phyloP scores from a whole-genome alignment of 2,797 vertebrate species.

The Fringilla coelebs region DNA sequence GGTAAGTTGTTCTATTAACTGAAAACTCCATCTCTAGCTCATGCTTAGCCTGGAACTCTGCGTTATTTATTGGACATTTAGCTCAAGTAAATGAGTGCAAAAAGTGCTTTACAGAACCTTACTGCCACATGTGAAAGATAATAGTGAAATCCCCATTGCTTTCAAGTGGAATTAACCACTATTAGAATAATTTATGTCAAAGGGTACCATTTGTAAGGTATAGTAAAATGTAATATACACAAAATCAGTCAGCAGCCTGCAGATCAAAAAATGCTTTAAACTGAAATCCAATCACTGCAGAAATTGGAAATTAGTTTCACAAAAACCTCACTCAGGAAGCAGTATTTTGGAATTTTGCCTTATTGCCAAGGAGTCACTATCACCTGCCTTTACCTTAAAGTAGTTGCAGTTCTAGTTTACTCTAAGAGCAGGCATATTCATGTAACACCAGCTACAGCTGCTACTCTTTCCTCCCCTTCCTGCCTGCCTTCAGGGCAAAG shows the following conservation, averaged over 20 bases:
- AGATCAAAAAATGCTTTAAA: background rate
- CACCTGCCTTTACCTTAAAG: background rate
- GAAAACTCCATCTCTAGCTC: background rate
- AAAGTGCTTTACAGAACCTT: background rate
- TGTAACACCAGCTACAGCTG: background rate
- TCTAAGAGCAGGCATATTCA: background rate
- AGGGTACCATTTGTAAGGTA: background rate
- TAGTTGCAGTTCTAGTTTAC: background rate
- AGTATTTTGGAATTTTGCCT: background rate
- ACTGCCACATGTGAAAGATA: background rate
- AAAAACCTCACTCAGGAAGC: background rate
- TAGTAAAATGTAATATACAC: background rate
- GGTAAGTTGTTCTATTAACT: background rate
- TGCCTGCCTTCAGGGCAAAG: background rate
- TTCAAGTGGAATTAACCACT: background rate
- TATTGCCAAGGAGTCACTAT: background rate
- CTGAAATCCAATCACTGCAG: background rate
- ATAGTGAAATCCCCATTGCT: background rate
- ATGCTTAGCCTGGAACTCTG: background rate
- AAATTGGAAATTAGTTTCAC: background rate
- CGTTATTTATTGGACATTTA: constrained; percentile 28
- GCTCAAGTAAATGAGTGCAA: constrained; percentile 1
- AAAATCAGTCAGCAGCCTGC: background rate
- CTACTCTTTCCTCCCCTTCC: background rate
- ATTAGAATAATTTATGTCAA: background rate